Conservation (phyloP, 2,113 vertebrate genomes). For the Mixornis gularis region DNA sequence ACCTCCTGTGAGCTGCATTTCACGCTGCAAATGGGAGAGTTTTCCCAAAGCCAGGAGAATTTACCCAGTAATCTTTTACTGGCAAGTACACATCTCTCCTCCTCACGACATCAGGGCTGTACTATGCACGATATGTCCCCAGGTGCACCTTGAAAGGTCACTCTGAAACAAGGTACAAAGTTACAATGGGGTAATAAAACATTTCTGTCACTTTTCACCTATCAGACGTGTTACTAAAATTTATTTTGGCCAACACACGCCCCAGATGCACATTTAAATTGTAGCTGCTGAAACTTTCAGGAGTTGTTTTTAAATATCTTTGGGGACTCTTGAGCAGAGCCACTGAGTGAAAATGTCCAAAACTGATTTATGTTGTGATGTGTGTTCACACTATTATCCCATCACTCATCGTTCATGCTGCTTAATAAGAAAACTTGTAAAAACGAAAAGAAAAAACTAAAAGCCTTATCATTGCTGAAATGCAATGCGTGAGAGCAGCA, state of each 20-base stretch:
- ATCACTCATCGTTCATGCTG: neutral
- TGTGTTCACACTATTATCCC: neutral
- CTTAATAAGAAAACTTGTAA: neutral
- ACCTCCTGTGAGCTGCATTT: neutral
- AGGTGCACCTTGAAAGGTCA: neutral
- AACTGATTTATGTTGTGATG: neutral
- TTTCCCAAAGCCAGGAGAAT: neutral
- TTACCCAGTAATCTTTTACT: neutral
- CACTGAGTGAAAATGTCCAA: neutral
- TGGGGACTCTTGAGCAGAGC: neutral
- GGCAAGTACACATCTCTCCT: neutral
- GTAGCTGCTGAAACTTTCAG: neutral
- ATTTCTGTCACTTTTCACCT: neutral
- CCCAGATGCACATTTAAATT: neutral
- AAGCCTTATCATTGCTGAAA: neutral
- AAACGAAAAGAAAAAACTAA: neutral
- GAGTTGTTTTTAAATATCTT: neutral
- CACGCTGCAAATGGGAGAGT: neutral
- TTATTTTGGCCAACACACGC: neutral
- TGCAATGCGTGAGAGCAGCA: neutral
- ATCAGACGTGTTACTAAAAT: neutral
- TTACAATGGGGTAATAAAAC: neutral
- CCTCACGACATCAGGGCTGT: neutral
- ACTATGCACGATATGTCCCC: accelerated
- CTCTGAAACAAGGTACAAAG: neutral